Base-by-base conservation (phyloP, 1,140 invertebrate genomes). In the Zaprionus ornatus region DNA sequence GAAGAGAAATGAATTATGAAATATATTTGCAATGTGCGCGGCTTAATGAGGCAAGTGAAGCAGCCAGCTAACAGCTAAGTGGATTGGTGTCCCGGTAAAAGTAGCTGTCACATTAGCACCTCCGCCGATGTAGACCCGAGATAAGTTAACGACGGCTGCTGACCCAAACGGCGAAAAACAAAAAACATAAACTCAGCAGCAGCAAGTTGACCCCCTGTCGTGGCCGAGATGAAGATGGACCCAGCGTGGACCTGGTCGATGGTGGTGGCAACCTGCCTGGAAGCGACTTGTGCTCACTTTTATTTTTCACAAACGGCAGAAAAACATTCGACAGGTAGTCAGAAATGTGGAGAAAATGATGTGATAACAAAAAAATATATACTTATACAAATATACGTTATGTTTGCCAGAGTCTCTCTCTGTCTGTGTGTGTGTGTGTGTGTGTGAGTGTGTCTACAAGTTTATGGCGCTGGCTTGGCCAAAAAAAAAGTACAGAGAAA, bases 91-190 rank as follows among this genome's bases (percentile, higher is more conserved):
- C 21, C 27, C 61, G 64, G 74, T 63, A 84, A 84, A 74, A 84
- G 85, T 88, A 81, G 84, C 84, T 88, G 84, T 84, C 84, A 90
- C 85, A 88, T 88, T 88, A 88, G 84, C 84, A 88, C 84, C 85
- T 88, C 68, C 57, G 70, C 70, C 71, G 84, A 90, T 90, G 68
- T 84, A 80, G 81, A 77, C 80, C 85, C 84, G 1, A 88, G 84
- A 87, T 88, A 87, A 81, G 77, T 82, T 84, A 87, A 87, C 80
- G 84, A 87, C 80, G 68, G 76, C 37, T 56, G 50, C 17, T 69
- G 54, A 57, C 74, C 68, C 80, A 75, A 70, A 56, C 29, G 32
- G 52, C 54, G 21, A 69, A 61, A 57, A 68, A 3, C 6, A 21
- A 32, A 50, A 13, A 19, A 19, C n/a, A n/a, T n/a, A 29, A 27